Base-by-base conservation (phyloP, 2,113 vertebrate genomes). In the Ariopsis seemanni region DNA sequence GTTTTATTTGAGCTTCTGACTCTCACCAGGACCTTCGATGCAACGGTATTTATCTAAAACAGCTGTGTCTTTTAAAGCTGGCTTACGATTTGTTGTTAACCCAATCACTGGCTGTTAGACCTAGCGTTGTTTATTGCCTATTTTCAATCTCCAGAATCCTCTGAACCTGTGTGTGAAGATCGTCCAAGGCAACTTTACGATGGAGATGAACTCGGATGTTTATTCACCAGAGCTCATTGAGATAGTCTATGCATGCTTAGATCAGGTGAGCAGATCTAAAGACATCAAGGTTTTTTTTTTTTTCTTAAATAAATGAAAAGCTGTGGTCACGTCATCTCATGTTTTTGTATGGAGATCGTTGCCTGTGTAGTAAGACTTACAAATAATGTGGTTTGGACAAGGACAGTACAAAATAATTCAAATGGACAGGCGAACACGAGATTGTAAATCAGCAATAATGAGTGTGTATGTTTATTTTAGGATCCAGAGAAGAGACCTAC, bases 151-250 rank as follows among this genome's bases (percentile, higher is more conserved):
- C 65, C 93, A 99, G 98, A 99, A 99, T 90, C 96, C 98, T 7
- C 94, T 99, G 91, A 99, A 99, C 92, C 94, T 99, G 58, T 99
- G 98, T 93, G 97, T 99, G 91, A 99, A 99, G 96, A 99, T 99
- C 84, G 98, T 99, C 52, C 98, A 99, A 91, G 98, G 98, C 83
- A 99, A 98, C 93, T 97, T 97, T 17, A 97, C 97, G 58, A 97
- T 98, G 97, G 97, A 99, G 77, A 95, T 98, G 88, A 97, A 98
- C 93, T 96, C 97, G 0, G 96, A 95, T 82, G 92, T 96, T 74
- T 99, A 97, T 90, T 97, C 97, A 9, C 10, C 96, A 83, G 97
- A 94, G 9, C 80, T 99, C 90, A 97, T 98, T 90, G 95, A 97
- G 72, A 94, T 98, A 94, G 97, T 99, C 67, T 97, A 97, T 22